These are phyloP conservation scores for Solenopsis invicta DNA, from an alignment of 1,140 invertebrate species.

Conservation along the genomic window DNA sequence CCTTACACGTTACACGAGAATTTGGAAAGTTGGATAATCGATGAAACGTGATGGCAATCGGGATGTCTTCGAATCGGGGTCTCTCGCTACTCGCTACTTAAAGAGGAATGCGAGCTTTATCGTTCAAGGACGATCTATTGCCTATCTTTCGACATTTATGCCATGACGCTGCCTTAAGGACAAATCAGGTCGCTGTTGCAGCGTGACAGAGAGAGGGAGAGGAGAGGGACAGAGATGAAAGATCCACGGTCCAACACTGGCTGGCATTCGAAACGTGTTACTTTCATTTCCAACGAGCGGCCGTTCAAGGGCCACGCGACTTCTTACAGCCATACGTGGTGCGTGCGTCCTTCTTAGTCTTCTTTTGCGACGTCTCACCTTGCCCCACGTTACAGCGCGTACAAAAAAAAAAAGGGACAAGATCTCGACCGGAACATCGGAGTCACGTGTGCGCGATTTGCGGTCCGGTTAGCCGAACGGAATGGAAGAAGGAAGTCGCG, in stretches of 20 bases:
- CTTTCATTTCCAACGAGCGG: conserved; percentile 76
- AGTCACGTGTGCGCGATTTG: conserved; percentile 62
- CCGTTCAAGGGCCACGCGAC: conserved; percentile 73
- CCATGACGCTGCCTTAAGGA: conserved; percentile 68
- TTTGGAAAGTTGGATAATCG: conserved; percentile 23
- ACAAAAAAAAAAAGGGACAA: conserved; percentile 23
- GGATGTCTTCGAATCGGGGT: neutral
- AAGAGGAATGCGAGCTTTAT: conserved; percentile 78
- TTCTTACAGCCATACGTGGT: conserved; percentile 14
- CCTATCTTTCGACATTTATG: conserved; percentile 70
- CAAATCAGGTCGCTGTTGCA: conserved; percentile 63
- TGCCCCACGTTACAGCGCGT: neutral
- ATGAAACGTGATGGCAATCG: neutral
- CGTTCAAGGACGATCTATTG: conserved; percentile 75
- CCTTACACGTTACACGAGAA: neutral
- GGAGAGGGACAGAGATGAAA: conserved; percentile 40
- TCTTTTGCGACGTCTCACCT: conserved; percentile 63
- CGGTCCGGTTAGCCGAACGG: neutral
- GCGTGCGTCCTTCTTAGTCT: conserved; percentile 48
- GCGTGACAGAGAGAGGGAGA: conserved; percentile 28
- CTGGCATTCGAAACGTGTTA: conserved; percentile 74
- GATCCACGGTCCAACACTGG: conserved; percentile 28
- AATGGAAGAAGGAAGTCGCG: conserved; percentile 40
- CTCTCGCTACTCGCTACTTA: conserved; percentile 14
- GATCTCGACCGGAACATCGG: conserved; percentile 59